Evolutionary conservation across 2,888 invertebrate genomes (phyloP).

Genomic region (Drosophila flavopinicola): DNA sequence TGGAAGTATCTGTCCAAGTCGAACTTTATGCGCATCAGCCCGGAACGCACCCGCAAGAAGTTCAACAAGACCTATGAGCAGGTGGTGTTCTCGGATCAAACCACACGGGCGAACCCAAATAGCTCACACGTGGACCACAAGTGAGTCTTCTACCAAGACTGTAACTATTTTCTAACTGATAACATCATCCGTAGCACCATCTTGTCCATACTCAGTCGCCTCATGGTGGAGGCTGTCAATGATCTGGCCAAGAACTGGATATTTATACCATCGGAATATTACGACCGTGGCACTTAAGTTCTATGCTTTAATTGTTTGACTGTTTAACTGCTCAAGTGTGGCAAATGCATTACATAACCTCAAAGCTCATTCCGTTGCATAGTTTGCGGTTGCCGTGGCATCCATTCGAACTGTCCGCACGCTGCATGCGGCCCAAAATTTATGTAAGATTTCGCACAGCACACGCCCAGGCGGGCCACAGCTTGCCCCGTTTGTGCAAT

Average conservation of each 20-base stretch:
- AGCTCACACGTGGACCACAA: constrained; percentile 46
- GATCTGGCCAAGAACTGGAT: constrained; percentile 79
- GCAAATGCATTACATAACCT: constrained; percentile 17
- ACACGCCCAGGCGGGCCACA: constrained; percentile 9
- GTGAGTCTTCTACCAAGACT: constrained; percentile 44
- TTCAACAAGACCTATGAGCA: constrained; percentile 61
- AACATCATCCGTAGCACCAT: constrained; percentile 48
- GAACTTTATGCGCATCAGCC: constrained; percentile 69
- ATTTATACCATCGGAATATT: constrained; percentile 72
- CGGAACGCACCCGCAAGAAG: constrained; percentile 48
- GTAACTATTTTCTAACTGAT: not conserved
- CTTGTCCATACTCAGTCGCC: constrained; percentile 62
- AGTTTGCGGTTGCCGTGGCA: constrained; percentile 9
- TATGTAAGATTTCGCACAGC: constrained; percentile 17
- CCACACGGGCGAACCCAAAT: accelerated
- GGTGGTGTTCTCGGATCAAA: constrained; percentile 35
- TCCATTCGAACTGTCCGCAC: constrained; percentile 13
- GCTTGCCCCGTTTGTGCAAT: constrained; percentile 17
- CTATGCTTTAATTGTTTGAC: constrained; percentile 2
- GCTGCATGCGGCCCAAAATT: constrained; percentile 16
- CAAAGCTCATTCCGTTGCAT: constrained; percentile 24
- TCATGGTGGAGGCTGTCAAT: constrained; percentile 70
- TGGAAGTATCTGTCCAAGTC: constrained; percentile 80
- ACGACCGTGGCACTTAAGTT: constrained; percentile 45
- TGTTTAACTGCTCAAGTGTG: constrained; percentile 16